Conservation (phyloP, 2,113 vertebrate genomes). For the Pterocles burchelli region DNA sequence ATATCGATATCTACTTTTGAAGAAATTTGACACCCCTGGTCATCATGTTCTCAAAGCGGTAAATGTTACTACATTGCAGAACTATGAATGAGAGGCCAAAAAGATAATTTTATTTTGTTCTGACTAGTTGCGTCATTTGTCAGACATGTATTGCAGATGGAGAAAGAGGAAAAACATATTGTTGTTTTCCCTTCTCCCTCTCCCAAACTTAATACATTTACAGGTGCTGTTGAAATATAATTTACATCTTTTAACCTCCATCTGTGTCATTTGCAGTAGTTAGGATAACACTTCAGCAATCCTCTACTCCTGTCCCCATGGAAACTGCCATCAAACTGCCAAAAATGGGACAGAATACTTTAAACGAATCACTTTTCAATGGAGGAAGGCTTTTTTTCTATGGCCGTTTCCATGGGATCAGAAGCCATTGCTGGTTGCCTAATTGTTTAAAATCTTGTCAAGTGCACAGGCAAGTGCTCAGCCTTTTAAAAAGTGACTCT, state of each 20-base stretch:
- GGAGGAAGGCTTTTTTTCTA: background rate
- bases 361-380: conserved; percentile 45
- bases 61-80: background rate
- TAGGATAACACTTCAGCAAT: conserved; percentile 35
- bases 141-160: background rate
- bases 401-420: conserved; percentile 45
- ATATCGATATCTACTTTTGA: background rate
- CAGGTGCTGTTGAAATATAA: conserved; percentile 13
- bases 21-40: background rate
- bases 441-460: conserved; percentile 46
- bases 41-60: background rate
- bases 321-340: conserved; percentile 31
- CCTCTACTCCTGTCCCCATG: conserved; percentile 22
- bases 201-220: conserved; percentile 26
- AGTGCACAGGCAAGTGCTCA: conserved; percentile 13
- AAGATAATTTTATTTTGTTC: background rate
- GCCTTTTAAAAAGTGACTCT: background rate
- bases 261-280: conserved; percentile 23
- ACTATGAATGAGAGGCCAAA: background rate
- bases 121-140: background rate
- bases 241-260: conserved; percentile 19
- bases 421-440: conserved; percentile 15
- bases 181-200: background rate
- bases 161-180: background rate
- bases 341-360: conserved; percentile 46